Base-by-base conservation (phyloP, 2,888 invertebrate genomes). In the Proisotoma minuta region DNA sequence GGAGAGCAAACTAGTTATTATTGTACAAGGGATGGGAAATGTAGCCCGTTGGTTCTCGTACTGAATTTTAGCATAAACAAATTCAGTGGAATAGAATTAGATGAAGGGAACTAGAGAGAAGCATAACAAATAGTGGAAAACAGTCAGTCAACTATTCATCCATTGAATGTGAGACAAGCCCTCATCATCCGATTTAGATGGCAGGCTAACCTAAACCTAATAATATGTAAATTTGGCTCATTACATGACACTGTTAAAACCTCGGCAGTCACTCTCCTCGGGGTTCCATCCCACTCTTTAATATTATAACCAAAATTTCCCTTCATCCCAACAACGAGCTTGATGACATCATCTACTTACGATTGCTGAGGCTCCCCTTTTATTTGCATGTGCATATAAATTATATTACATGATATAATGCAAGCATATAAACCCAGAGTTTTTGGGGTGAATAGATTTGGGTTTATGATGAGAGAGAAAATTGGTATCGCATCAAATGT, bases 161-260 rank as follows among this genome's bases (percentile, higher is more conserved):
- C 43, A 43, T 43, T 43, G 43, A 43, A 43, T 43, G 43, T 43
- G 43, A 43, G 5, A 43, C 43, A 43, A 43, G 43, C 18, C 43
- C 43, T 43, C 43, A n/a, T n/a, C n/a, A 43, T 43, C 43, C 43
- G 43, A 43, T 43, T 43, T 43, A 15, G 10, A 43, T 15, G 18
- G 15, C 43, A 43, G 18, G 18, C 43, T 43, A 43, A 43, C 43
- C 43, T 43, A 65, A 69, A 69, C 65, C 68, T 69, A 69, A 69
- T 69, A 65, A 69, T 69, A 69, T 69, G 68, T 60, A 69, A 65
- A 69, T 69, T 69, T 69, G 63, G 60, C 68, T 69, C 68, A 69
- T 69, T 69, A 69, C 68, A 69, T 60, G 65, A 63, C 65, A 68
- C 60, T 28, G 52, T 49, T 49, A 49, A 49, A 49, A 49, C 49